Evolutionary conservation across 2,888 invertebrate species (phyloP).

Genomic region (Fragum whitleyi): DNA sequence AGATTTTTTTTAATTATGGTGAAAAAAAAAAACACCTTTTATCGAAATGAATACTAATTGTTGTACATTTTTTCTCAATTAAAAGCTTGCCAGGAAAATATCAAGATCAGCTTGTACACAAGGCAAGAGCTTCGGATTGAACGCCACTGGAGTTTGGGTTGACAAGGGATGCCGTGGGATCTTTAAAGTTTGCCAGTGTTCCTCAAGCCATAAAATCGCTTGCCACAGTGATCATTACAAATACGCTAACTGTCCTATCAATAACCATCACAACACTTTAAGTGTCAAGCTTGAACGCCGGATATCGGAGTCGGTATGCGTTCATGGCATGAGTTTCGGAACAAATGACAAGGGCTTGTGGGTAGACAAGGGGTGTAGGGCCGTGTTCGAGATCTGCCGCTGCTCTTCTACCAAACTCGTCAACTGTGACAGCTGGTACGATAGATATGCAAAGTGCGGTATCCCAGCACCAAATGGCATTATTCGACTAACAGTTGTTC

Average conservation of each 20-base stretch:
- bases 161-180: not conserved
- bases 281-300: not conserved
- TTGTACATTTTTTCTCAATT: too few species aligned
- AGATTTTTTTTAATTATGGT: too few species aligned
- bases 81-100: too few species aligned
- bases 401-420: not conserved
- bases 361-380: not conserved
- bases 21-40: too few species aligned
- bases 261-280: not conserved
- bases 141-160: not conserved
- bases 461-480: not conserved
- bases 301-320: not conserved
- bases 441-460: not conserved
- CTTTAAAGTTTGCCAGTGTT: constrained; percentile 1
- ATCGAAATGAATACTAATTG: too few species aligned
- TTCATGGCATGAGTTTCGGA: not conserved
- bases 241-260: not conserved
- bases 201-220: not conserved
- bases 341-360: not conserved
- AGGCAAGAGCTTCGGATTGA: not conserved
- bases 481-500: not conserved
- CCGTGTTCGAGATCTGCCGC: not conserved
- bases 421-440: not conserved
- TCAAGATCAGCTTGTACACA: not conserved
- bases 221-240: not conserved